A percentile compares a stretch with the other conserved stretches of the same genome.
Conservation (phyloP, 2,797 vertebrate genomes). For the Kryptolebias ocellatus region DNA sequence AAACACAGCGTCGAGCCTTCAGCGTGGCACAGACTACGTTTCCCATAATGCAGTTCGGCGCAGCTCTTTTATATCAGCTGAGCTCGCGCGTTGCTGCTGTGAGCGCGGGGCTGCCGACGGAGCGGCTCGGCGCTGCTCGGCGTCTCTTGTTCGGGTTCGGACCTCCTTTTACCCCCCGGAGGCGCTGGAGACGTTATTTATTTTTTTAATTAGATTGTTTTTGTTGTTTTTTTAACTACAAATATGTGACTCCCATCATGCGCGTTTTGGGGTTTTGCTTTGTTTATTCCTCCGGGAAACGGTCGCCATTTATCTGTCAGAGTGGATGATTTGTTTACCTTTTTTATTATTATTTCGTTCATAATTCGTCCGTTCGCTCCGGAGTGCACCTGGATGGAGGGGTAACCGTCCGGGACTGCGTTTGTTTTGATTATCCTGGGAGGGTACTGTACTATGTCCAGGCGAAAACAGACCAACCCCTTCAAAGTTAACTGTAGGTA, state of each 20-base stretch:
- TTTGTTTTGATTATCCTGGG: conserved; percentile 47
- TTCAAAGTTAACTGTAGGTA: conserved; percentile 99
- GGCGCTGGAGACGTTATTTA: conserved; percentile 21
- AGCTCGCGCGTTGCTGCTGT: conserved; percentile 75
- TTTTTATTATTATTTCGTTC: conserved; percentile 26
- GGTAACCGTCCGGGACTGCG: conserved; percentile 59
- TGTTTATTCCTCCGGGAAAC: conserved; percentile 1
- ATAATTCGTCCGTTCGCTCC: conserved; percentile 37
- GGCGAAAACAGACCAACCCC: conserved; percentile 98
- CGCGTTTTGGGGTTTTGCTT: conserved; percentile 11
- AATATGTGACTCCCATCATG: conserved; percentile 58
- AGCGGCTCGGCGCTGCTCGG: conserved; percentile 64
- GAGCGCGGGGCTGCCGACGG: conserved; percentile 59
- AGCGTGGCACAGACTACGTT: conserved; percentile 35
- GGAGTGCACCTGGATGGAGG: conserved; percentile 58
- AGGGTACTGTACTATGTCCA: conserved; percentile 92
- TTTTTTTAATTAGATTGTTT: no score
- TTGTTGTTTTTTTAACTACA: conserved; percentile 11
- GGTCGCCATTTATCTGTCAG: conserved; percentile 7
- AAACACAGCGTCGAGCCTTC: conserved; percentile 41
- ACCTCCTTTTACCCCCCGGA: conserved; percentile 28
- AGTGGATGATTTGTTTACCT: conserved; percentile 15
- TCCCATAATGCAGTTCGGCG: conserved; percentile 79
- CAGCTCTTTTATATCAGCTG: conserved; percentile 66
- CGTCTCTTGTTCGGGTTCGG: conserved; percentile 47